Evolutionary conservation across 2,888 invertebrate genomes (phyloP).

Genomic region (Dicroscelio sp.): DNA sequence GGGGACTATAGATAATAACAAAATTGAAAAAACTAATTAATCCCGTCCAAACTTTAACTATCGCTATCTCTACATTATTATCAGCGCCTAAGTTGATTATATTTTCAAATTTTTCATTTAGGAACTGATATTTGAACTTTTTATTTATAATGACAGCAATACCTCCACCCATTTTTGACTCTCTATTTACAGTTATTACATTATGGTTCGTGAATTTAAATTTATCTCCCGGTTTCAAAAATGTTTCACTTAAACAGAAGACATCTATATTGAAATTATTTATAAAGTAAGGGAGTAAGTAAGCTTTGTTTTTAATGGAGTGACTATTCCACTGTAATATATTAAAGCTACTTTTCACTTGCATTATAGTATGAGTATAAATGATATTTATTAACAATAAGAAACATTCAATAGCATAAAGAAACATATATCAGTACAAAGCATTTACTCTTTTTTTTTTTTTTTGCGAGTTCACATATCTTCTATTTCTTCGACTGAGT

Average conservation of each 20-base stretch:
- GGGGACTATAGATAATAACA: neutral
- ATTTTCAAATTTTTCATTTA: neutral
- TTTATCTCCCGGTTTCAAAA: neutral
- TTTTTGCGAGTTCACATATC: neutral
- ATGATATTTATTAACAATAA: neutral
- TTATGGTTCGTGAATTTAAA: slow-evolving; percentile 18
- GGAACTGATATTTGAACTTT: neutral
- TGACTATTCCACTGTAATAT: slow-evolving; percentile 23
- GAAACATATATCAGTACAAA: too few relatives aligned
- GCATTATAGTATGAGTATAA: neutral
- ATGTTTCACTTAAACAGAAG: neutral
- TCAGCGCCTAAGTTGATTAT: neutral
- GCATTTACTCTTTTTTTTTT: neutral
- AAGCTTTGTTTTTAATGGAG: neutral
- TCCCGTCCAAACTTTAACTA: neutral
- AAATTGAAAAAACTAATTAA: neutral
- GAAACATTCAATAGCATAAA: too few relatives aligned
- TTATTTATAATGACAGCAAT: slow-evolving; percentile 19
- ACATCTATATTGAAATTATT: slow-evolving; percentile 1
- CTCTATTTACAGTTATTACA: neutral
- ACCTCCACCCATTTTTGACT: slow-evolving; percentile 8
- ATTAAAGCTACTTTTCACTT: neutral
- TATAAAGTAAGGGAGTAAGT: neutral
- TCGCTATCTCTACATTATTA: slow-evolving; percentile 1
- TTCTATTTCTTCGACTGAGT: neutral